Evolutionary conservation across 2,113 vertebrate genomes (phyloP).

Genomic region (Myotis brandtii): DNA sequence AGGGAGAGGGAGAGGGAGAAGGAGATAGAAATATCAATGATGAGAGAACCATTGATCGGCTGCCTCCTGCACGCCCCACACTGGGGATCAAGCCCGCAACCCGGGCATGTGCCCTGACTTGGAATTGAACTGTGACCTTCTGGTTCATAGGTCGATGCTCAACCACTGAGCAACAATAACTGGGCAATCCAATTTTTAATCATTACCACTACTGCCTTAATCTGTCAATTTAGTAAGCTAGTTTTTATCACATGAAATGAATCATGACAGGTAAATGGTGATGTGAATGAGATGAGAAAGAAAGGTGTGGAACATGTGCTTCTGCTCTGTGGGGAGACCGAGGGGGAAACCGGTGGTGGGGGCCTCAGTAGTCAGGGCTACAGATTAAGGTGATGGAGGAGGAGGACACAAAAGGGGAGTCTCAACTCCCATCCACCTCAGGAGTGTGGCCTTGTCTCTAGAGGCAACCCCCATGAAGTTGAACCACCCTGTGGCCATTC

Average conservation of each 20-base stretch:
- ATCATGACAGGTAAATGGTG: neutral
- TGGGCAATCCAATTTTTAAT: neutral
- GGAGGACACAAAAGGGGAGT: neutral
- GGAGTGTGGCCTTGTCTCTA: neutral
- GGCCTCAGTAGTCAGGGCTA: neutral
- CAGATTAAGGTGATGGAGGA: neutral
- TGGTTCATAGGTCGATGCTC: no score
- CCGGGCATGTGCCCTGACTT: no score
- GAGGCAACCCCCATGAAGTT: neutral
- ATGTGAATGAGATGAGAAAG: neutral
- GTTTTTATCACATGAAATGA: neutral
- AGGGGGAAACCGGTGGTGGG: no score
- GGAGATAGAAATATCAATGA: no score
- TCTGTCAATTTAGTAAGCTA: neutral
- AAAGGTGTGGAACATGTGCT: neutral
- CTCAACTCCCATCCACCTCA: neutral
- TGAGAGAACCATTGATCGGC: no score
- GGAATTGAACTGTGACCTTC: no score
- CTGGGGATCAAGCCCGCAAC: no score
- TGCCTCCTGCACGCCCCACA: no score
- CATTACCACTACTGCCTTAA: neutral
- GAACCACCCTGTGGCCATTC: neutral
- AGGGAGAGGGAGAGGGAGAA: no score
- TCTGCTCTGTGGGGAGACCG: neutral
- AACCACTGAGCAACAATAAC: no score